Evolutionary conservation across 2,797 vertebrate species (phyloP), one percentile per base, ranked within the genome.

Genomic region (Protosalanx chinensis): DNA sequence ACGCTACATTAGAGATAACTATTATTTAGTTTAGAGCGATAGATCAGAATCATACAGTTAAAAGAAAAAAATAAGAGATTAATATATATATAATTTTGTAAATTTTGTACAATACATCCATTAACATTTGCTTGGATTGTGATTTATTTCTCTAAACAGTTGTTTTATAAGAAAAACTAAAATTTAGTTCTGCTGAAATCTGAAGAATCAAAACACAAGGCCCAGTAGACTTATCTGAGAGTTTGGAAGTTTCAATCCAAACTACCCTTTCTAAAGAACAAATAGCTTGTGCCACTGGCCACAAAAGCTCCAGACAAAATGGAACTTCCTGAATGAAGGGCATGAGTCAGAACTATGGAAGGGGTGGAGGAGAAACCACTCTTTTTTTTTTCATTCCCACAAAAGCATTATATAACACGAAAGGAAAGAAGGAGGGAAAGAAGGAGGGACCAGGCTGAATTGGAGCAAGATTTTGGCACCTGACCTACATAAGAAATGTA

Each of bases 351-450:
- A 35, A 18, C 7, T 56, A 46, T 20, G 32, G 20, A 63, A 64
- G 23, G 4, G 51, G 33, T 6, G 58, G 37, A 35, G 37, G 29
- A 3, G 1, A 12, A 18, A 51, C 37, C 10, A 10, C 7, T 37
- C n/a, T 65, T 72, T 67, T 64, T 66, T 74, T 67, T 35, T 66
- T 68, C 29, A 78, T 68, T 68, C 16, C 58, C 20, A 57, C 41
- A 46, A 46, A 12, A 46, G 12, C 0, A 6, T 81, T 86, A 83
- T 71, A 77, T 75, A 80, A 86, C 58, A 59, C n/a, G 33, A 12
- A 70, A 57, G 23, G 56, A 72, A 60, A 12, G 16, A 5, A 86
- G 15, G 70, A 57, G 23, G 56, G 73, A 60, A 12, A 23, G 12
- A 86, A 80, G 73, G 76, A 59, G 74, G 76, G 75, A 30, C 78